Evolutionary conservation across 2,888 invertebrate genomes (phyloP), one percentile per base, ranked within the genome.

Genomic region (Pyrrhosoma nymphula): DNA sequence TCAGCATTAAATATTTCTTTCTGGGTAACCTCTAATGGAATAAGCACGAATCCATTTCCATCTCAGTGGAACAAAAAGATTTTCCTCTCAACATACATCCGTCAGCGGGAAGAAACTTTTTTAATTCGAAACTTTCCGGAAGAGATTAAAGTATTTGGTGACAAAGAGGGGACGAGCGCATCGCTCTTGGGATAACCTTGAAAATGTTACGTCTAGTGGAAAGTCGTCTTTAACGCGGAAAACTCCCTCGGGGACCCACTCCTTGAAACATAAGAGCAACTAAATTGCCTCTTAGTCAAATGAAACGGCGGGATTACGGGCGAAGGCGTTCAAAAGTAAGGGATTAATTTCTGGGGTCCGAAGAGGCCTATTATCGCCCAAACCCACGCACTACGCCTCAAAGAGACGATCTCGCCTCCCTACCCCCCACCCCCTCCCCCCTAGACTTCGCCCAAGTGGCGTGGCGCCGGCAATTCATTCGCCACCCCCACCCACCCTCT

Each of bases 241-340:
- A 69, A 82, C 82, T 82, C 82, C 18, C 82, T 18, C 16, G 69
- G n/a, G 35, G 35, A 35, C 12, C 14, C 16, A 14, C 18, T 82
- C 35, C 30, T 35, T 3, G 35, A 35, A 82, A 82, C 35, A 82
- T 35, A 82, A 35, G 30, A 16, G 2, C 60, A 60, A 14, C 82
- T 14, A 82, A 82, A 82, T 82, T 82, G 82, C 82, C 82, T 35
- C 82, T 82, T 82, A 82, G 82, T 82, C 30, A 82, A 35, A 82
- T 82, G 82, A 82, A 82, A 82, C 82, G 82, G 82, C 14, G 82
- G 82, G 82, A 82, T 82, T 35, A 30, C 82, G 16, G 16, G 30
- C 35, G 82, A 82, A 35, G 82, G 82, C 35, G 82, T 16, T 30
- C 35, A 82, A 82, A 82, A 82, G 82, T 82, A 35, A 82, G 82